Conservation (phyloP, 2,888 invertebrate genomes). For the Podabrus alpinus region DNA sequence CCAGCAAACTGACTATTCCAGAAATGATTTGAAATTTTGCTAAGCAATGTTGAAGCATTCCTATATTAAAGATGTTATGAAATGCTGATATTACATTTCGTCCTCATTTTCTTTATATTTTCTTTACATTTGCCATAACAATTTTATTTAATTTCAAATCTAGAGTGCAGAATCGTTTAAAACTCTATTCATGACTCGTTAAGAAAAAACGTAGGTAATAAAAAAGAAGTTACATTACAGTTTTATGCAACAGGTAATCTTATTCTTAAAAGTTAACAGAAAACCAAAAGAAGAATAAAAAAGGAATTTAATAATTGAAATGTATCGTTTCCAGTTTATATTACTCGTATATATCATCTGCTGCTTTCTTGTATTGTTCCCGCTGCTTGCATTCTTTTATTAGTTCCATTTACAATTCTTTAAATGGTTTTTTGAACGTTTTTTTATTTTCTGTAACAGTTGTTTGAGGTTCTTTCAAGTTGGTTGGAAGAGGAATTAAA, state of each 20-base stretch:
- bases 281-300: not conserved
- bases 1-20: not conserved
- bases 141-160: not conserved
- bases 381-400: too few relatives aligned
- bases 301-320: too few relatives aligned
- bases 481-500: too few relatives aligned
- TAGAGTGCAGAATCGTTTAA: not conserved
- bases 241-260: not conserved
- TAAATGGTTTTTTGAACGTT: too few relatives aligned
- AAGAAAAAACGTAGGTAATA: too few relatives aligned
- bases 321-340: too few relatives aligned
- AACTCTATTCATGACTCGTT: too few relatives aligned
- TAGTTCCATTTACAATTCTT: too few relatives aligned
- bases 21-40: not conserved
- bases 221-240: not conserved
- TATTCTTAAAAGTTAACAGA: not conserved
- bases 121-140: not conserved
- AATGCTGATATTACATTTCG: not conserved
- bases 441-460: too few relatives aligned
- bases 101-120: not conserved
- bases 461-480: too few relatives aligned
- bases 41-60: not conserved
- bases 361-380: too few relatives aligned
- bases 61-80: not conserved
- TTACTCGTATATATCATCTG: too few relatives aligned